These are phyloP conservation scores for Lycodopsis pacificus DNA, from an alignment of 2,797 vertebrate genomes.

Conservation along the genomic window DNA sequence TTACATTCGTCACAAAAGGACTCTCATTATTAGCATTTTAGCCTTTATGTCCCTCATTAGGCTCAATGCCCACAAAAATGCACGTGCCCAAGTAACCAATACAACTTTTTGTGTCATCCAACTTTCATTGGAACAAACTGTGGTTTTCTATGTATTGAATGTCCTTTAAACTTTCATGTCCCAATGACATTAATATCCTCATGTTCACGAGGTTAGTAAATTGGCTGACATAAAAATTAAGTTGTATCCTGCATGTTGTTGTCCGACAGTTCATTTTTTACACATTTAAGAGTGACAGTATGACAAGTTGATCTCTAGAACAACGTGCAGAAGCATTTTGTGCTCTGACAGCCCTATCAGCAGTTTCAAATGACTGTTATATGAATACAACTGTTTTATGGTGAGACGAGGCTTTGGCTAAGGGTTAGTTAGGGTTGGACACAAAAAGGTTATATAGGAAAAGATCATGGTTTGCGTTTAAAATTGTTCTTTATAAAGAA, in stretches of 20 bases:
- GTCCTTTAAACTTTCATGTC: background rate
- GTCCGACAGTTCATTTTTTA: background rate
- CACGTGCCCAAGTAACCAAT: too few species aligned
- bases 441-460: background rate
- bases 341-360: too few species aligned
- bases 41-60: background rate
- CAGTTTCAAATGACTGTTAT: background rate
- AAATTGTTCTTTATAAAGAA: too few species aligned
- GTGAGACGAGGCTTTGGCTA: background rate
- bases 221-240: background rate
- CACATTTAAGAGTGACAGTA: background rate
- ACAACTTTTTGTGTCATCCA: background rate
- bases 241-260: background rate
- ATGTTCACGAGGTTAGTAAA: background rate
- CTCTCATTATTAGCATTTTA: background rate
- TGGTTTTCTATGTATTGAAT: background rate
- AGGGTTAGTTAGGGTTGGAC: background rate
- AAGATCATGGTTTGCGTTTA: background rate
- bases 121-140: background rate
- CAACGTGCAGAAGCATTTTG: too few species aligned
- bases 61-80: background rate
- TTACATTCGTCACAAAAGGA: too few species aligned
- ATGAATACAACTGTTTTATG: background rate
- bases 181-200: accelerated
- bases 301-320: background rate